phyloP scores from a whole-genome alignment of 2,113 vertebrate species.

The Corvus hawaiiensis region DNA sequence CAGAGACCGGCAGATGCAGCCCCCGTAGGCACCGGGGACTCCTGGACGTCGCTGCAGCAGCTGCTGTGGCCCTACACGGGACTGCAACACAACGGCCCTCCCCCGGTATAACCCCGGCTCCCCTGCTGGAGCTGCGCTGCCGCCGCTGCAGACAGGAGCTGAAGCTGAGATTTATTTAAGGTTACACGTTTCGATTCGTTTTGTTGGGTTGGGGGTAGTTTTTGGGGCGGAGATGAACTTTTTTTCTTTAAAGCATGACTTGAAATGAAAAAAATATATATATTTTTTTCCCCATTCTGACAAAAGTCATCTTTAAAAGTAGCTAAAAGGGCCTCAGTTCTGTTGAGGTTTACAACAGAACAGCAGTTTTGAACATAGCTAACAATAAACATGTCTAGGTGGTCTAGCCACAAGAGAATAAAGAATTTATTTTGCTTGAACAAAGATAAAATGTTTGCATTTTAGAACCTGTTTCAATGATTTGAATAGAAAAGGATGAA shows the following conservation, averaged over 20 bases:
- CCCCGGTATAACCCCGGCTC: conserved; percentile 74
- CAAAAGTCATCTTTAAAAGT: background rate
- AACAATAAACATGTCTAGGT: background rate
- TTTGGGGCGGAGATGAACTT: background rate
- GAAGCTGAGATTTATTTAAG: background rate
- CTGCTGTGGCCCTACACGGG: conserved; percentile 87
- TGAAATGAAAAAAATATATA: background rate
- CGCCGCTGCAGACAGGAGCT: background rate
- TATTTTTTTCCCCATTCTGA: background rate
- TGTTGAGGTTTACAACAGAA: background rate
- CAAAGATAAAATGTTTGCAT: background rate
- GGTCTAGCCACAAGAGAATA: background rate
- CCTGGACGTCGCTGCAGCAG: conserved; percentile 89
- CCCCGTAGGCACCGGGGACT: conserved; percentile 81
- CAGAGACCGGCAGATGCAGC: conserved; percentile 85
- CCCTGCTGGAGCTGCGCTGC: background rate
- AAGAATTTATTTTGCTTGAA: background rate
- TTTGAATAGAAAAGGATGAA: background rate
- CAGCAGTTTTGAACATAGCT: background rate
- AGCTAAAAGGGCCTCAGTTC: background rate
- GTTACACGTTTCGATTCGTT: background rate
- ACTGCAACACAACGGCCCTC: conserved; percentile 84
- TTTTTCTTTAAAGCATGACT: background rate
- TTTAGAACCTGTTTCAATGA: background rate
- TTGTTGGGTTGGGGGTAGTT: background rate